phyloP scores from a whole-genome alignment of 2,888 invertebrate species.

The Eupithecia centaureata region DNA sequence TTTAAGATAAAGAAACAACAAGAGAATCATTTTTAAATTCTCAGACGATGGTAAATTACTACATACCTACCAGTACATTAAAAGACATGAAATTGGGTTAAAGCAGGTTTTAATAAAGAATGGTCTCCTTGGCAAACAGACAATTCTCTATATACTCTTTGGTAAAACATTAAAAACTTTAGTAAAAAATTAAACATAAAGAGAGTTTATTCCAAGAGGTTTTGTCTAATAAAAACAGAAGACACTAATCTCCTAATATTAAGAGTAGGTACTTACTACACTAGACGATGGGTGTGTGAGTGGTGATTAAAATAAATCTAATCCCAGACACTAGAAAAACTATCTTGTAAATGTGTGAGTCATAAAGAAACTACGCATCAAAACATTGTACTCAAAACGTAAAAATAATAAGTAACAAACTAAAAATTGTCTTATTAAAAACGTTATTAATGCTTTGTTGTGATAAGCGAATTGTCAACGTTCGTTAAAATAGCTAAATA shows the following conservation, averaged over 20 bases:
- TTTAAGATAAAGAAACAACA: conserved; percentile 29
- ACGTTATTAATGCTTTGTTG: background rate
- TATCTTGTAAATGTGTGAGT: conserved; percentile 14
- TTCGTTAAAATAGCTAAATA: background rate
- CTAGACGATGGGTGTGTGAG: conserved; percentile 10
- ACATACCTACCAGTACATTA: background rate
- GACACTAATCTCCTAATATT: background rate
- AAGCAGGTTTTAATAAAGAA: background rate
- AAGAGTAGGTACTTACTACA: conserved; percentile 4
- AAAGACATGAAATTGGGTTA: background rate
- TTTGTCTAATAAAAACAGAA: background rate
- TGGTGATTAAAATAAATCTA: conserved; percentile 28
- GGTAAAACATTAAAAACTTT: background rate
- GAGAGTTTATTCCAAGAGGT: no score
- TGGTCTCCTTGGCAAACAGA: no score
- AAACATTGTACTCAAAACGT: conserved; percentile 19
- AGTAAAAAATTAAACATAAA: no score
- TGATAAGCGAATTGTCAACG: background rate
- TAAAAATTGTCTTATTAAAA: background rate
- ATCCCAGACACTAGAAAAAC: conserved; percentile 25
- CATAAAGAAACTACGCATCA: conserved; percentile 25
- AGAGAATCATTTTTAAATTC: conserved; percentile 37
- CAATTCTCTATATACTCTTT: no score
- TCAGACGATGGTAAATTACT: conserved; percentile 11
- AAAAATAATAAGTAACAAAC: background rate